Percentiles rank a stretch among this genome's conserved stretches.
phyloP scores from a whole-genome alignment of 2,113 vertebrate species.

The Willisornis vidua region DNA sequence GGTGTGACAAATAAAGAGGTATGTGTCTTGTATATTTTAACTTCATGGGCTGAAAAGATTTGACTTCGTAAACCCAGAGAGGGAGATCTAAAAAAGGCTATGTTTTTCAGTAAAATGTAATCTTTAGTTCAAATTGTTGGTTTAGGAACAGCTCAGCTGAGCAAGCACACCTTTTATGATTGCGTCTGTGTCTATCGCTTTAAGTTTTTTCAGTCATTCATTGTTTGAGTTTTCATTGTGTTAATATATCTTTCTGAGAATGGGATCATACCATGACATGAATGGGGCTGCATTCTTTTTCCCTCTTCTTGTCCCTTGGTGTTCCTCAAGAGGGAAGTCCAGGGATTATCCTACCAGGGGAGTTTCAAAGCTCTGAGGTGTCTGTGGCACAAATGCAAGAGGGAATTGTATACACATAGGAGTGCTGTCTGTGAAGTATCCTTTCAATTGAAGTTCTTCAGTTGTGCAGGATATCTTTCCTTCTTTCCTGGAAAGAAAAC shows the following conservation, averaged over 20 bases:
- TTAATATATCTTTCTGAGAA: background rate
- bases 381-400: background rate
- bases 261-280: background rate
- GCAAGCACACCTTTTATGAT: background rate
- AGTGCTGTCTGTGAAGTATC: background rate
- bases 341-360: background rate
- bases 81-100: background rate
- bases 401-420: background rate
- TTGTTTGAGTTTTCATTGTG: background rate
- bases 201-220: background rate
- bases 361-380: background rate
- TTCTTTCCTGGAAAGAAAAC: background rate
- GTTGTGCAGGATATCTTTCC: background rate
- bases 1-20: constrained; percentile 41
- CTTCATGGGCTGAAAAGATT: constrained; percentile 1
- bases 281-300: background rate
- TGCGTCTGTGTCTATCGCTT: background rate
- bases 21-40: background rate
- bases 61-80: background rate
- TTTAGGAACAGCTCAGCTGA: background rate
- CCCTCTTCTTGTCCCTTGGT: background rate
- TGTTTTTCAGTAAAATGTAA: background rate
- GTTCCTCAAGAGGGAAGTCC: background rate
- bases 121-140: background rate
- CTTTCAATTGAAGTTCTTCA: background rate